Evolutionary conservation across 2,797 vertebrate species (phyloP).

Genomic region (Heterohyrax brucei): DNA sequence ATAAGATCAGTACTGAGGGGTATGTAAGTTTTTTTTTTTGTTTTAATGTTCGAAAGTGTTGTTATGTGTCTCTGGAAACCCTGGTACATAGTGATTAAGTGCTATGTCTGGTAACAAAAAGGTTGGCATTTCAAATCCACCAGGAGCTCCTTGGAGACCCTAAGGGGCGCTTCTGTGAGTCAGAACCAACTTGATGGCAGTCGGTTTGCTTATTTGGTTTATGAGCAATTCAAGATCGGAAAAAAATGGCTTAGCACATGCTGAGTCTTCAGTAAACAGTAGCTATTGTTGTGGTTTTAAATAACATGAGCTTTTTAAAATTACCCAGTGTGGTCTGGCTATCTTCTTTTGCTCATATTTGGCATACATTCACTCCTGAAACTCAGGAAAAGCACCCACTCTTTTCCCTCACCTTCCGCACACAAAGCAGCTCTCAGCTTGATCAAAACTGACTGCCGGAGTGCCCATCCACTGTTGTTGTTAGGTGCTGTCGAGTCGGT

Average conservation of each 20-base stretch:
- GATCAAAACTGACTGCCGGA: fast-evolving
- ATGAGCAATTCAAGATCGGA: neutral
- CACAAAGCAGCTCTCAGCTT: neutral
- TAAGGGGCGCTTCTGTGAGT: too few species aligned
- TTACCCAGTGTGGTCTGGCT: slow-evolving; percentile 2
- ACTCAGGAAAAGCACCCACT: neutral
- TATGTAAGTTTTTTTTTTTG: neutral
- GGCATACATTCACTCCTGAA: neutral
- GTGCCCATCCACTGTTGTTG: neutral
- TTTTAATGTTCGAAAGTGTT: too few species aligned
- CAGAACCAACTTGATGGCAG: too few species aligned
- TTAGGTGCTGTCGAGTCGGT: too few species aligned
- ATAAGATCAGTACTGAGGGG: neutral
- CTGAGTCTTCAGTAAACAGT: slow-evolving; percentile 76
- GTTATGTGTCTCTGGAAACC: too few species aligned
- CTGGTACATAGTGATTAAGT: too few species aligned
- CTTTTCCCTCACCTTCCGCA: neutral
- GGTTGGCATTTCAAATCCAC: too few species aligned
- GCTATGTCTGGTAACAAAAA: too few species aligned
- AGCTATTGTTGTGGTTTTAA: slow-evolving; percentile 75
- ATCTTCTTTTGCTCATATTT: slow-evolving; percentile 26
- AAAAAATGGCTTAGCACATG: slow-evolving; percentile 48
- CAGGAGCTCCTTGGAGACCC: too few species aligned
- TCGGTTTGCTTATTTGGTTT: too few species aligned
- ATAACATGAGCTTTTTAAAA: slow-evolving; percentile 31